Evolutionary conservation across 2,888 invertebrate genomes (phyloP), one percentile per base, ranked within the genome.

Genomic region (Eilema depressum): DNA sequence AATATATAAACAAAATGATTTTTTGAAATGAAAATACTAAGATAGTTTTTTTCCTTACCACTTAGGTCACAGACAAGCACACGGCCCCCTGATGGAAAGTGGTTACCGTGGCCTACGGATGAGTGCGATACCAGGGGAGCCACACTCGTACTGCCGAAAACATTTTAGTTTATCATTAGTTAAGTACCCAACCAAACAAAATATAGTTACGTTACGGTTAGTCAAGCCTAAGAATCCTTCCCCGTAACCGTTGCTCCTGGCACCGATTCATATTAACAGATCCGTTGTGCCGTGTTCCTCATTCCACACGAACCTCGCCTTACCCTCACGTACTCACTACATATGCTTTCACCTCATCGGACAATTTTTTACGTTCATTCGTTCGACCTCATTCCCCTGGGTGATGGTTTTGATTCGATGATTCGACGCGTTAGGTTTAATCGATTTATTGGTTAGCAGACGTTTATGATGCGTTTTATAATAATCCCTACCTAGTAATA

Each of bases 251-350:
- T 57, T 56, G 0, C 30, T 65, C 2, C 30, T 23, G 23, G 56
- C 65, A 23, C 3, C 65, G 56, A 56, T 61, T 67, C 37, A 47
- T 61, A 47, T 47, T 41, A 61, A 61, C 47, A 41, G n/a, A 67
- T 67, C 47, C 28, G 0, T 60, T 8, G 60, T 67, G 28, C 28
- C 14, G 11, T 56, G 28, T 63, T 57, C 57, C 37, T 57, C 68
- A 68, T 68, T 68, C 63, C 37, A 68, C 63, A 63, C 57, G 53
- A 47, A 47, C 63, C 63, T 28, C 57, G 17, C 28, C 60, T 8
- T 53, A 70, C 70, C 71, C 66, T 76, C 79, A 81, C 79, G 79
- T 81, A 66, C 63, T 20, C n/a, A 23, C 64, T 69, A 74, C 74
- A 76, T 70, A 74, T 74, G 74, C 68, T 70, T 28, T 69, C 70